These are phyloP conservation scores for Eupsilia transversa DNA, from an alignment of 2,888 invertebrate genomes.

Conservation along the genomic window DNA sequence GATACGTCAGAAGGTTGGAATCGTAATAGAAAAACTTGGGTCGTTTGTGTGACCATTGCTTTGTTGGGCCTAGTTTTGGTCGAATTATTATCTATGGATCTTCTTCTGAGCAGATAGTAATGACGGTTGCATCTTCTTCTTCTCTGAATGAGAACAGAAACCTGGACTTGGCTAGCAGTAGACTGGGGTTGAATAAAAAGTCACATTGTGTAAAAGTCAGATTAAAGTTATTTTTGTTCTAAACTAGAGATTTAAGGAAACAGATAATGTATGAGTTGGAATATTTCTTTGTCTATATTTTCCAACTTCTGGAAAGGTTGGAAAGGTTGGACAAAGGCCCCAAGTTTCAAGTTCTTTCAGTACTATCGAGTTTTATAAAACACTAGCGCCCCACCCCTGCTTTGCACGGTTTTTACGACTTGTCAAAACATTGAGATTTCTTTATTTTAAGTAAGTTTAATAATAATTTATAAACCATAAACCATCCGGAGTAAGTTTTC, in stretches of 20 bases:
- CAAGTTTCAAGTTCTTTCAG: background rate
- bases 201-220: background rate
- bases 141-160: background rate
- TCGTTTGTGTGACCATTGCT: constrained; percentile 77
- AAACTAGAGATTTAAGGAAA: no score
- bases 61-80: constrained; percentile 34
- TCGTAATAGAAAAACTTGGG: constrained; percentile 82
- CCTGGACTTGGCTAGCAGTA: background rate
- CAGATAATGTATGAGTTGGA: background rate
- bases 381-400: no score
- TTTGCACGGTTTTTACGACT: no score
- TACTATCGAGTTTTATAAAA: background rate
- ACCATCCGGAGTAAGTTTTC: no score
- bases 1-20: constrained; percentile 71
- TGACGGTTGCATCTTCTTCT: background rate
- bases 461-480: no score
- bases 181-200: background rate
- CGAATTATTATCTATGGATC: constrained; percentile 7
- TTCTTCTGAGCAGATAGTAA: background rate
- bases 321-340: no score
- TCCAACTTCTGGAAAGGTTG: background rate
- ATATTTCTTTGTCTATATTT: background rate
- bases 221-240: no score
- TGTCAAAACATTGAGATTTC: no score
- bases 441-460: no score